Percentiles rank a stretch among this genome's conserved stretches.
These are phyloP conservation scores for Nomada hirtipes DNA, from an alignment of 2,888 invertebrate species.

Conservation along the genomic window DNA sequence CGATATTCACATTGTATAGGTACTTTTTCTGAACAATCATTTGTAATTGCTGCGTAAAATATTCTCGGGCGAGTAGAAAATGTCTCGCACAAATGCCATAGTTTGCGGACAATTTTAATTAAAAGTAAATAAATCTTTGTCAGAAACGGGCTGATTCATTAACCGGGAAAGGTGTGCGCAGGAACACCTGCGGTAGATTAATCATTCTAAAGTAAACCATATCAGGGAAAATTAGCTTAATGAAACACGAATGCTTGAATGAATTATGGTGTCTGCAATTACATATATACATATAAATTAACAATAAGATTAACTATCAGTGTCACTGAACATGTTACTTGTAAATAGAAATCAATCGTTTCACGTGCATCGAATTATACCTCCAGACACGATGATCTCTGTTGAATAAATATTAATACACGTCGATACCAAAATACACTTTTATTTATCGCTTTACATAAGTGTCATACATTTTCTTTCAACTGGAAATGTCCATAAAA, in stretches of 20 bases:
- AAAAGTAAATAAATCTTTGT: neutral
- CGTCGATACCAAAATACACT: neutral
- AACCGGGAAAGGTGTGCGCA: constrained; percentile 22
- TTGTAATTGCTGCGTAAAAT: neutral
- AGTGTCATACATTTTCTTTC: too few species aligned
- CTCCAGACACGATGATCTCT: neutral
- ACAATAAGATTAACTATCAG: too few species aligned
- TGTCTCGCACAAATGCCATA: neutral
- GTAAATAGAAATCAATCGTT: neutral
- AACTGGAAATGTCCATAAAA: too few species aligned
- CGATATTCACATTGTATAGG: neutral
- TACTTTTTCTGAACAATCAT: neutral
- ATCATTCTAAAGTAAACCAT: constrained; percentile 28
- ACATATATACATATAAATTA: neutral
- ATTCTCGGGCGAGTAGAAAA: neutral
- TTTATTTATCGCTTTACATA: neutral
- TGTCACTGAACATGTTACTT: neutral
- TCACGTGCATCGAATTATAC: neutral
- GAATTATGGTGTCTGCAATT: neutral
- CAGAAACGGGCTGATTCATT: constrained; percentile 14
- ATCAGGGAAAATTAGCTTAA: neutral
- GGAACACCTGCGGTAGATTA: constrained; percentile 51
- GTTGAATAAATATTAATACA: neutral
- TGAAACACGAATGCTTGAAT: neutral
- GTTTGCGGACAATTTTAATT: neutral